Conservation (phyloP, 2,113 vertebrate genomes). For the Vombatus ursinus region DNA sequence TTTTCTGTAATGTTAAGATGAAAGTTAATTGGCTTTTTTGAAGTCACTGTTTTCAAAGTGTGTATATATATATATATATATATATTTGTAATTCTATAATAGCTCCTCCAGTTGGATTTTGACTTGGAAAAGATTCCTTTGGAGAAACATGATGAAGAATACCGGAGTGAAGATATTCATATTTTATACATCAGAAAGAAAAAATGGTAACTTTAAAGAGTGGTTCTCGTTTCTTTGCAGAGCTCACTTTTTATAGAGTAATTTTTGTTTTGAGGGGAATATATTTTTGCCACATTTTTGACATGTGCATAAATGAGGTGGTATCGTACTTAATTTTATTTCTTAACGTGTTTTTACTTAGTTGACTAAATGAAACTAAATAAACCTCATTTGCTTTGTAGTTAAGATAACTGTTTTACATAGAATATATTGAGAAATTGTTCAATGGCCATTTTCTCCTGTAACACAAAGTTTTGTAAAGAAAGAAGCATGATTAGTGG, state of each 20-base stretch:
- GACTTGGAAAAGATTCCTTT: slow-evolving; percentile 90
- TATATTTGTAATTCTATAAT: slow-evolving; percentile 57
- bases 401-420: neutral
- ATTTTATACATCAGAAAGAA: slow-evolving; percentile 89
- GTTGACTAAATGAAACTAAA: neutral
- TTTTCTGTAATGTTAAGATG: neutral
- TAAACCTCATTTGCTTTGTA: neutral
- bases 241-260: neutral
- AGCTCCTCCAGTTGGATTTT: slow-evolving; percentile 93
- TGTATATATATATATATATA: no score
- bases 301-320: neutral
- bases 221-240: neutral
- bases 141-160: slow-evolving; percentile 93
- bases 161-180: slow-evolving; percentile 94
- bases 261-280: no score
- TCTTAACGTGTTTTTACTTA: neutral
- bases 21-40: neutral
- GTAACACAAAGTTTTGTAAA: neutral
- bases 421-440: neutral
- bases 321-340: neutral
- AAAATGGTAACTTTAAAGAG: slow-evolving; percentile 57
- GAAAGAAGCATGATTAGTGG: neutral
- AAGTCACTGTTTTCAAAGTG: slow-evolving; percentile 28
- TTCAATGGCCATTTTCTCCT: neutral
- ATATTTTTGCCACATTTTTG: neutral